A percentile compares a stretch with the other conserved stretches of the same genome.
phyloP scores from a whole-genome alignment of 2,888 invertebrate genomes.

The Drosophila mayaguana region DNA sequence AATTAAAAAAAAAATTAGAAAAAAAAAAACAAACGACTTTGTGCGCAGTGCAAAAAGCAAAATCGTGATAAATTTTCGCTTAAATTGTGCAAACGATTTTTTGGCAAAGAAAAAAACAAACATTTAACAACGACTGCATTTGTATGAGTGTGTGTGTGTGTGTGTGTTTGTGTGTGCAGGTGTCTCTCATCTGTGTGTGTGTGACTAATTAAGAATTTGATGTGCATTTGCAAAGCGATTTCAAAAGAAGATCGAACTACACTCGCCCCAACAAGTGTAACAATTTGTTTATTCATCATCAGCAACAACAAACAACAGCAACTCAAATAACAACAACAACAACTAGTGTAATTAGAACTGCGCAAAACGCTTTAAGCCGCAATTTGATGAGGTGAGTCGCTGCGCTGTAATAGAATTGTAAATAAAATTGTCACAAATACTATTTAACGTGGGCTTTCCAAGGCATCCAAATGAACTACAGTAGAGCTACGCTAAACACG shows the following conservation, averaged over 20 bases:
- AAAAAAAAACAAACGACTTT: slow-evolving; percentile 61
- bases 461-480: slow-evolving; percentile 19
- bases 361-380: slow-evolving; percentile 64
- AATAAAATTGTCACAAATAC: slow-evolving; percentile 28
- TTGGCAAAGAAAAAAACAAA: slow-evolving; percentile 29
- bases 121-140: slow-evolving; percentile 50
- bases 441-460: slow-evolving; percentile 25
- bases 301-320: slow-evolving; percentile 1
- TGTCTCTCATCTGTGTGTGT: slow-evolving; percentile 34
- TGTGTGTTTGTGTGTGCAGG: slow-evolving; percentile 9
- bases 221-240: slow-evolving; percentile 58
- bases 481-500: slow-evolving; percentile 50
- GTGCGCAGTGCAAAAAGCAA: slow-evolving; percentile 66
- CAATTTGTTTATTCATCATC: slow-evolving; percentile 30
- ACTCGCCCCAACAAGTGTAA: slow-evolving; percentile 41
- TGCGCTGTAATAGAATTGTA: slow-evolving; percentile 21
- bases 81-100: slow-evolving; percentile 76
- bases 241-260: slow-evolving; percentile 36
- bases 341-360: slow-evolving; percentile 66
- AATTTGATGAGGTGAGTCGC: slow-evolving; percentile 49
- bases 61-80: slow-evolving; percentile 76
- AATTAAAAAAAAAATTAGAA: slow-evolving; percentile 13
- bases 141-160: slow-evolving; percentile 10
- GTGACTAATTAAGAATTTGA: slow-evolving; percentile 65
- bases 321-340: slow-evolving; percentile 24